These are phyloP conservation scores for Electrona antarctica DNA, from an alignment of 2,113 vertebrate genomes.

Conservation along the genomic window DNA sequence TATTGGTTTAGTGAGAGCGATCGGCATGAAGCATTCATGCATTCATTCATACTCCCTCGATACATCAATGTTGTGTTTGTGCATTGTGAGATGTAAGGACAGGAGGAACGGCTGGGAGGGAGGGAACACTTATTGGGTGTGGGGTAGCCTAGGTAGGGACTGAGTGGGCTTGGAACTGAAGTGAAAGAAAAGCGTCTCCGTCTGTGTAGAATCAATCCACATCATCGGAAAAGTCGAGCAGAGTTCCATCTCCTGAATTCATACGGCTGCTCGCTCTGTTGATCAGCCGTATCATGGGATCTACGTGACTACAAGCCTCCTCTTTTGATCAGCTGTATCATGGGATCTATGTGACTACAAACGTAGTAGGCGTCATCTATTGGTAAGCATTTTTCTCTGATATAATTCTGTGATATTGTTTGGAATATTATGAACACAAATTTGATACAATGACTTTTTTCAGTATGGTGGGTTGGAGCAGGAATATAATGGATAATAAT, in stretches of 20 bases:
- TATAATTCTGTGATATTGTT: too few relatives aligned
- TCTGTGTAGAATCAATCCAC: conserved; percentile 23
- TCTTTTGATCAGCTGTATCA: conserved; percentile 11
- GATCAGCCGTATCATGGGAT: conserved; percentile 51
- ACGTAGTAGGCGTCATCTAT: conserved; percentile 24
- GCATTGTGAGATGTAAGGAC: neutral
- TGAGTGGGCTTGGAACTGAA: neutral
- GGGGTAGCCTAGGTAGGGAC: neutral
- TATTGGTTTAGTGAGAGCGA: conserved; percentile 6
- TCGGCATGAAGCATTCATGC: conserved; percentile 21
- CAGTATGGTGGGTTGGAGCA: too few relatives aligned
- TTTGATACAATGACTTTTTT: too few relatives aligned
- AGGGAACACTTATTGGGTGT: neutral
- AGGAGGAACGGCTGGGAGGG: conserved; percentile 25
- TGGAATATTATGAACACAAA: too few relatives aligned
- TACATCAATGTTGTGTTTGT: conserved; percentile 2
- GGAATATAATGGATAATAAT: too few relatives aligned
- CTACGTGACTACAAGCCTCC: conserved; percentile 10
- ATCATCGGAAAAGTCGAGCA: conserved; percentile 22
- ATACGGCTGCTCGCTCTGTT: neutral
- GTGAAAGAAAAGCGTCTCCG: conserved; percentile 13
- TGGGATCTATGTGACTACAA: conserved; percentile 48
- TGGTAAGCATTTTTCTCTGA: too few relatives aligned
- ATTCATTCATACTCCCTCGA: conserved; percentile 12
- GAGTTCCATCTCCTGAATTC: conserved; percentile 4